phyloP scores from a whole-genome alignment of 2,888 invertebrate genomes.

The Nemotelus nigrinus region DNA sequence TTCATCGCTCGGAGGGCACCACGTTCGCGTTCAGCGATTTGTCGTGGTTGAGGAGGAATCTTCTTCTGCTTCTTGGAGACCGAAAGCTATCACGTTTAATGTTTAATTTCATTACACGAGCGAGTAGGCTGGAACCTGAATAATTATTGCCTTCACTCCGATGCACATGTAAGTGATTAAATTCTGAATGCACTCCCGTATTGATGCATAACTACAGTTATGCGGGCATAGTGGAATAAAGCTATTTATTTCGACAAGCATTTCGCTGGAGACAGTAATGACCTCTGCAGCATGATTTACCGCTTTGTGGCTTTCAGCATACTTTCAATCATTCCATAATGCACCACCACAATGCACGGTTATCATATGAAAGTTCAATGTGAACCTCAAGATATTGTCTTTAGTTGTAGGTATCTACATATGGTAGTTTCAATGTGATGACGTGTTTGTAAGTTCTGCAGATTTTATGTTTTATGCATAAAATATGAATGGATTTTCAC shows the following conservation, averaged over 20 bases:
- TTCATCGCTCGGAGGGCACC: background rate
- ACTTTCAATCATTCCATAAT: background rate
- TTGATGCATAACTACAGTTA: background rate
- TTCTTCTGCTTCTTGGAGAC: background rate
- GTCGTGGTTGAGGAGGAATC: conserved; percentile 15
- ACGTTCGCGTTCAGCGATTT: conserved; percentile 23
- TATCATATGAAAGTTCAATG: no score
- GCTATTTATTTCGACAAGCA: background rate
- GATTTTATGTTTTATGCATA: no score
- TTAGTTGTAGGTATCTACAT: no score
- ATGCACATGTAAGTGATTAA: conserved; percentile 9
- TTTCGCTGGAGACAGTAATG: background rate
- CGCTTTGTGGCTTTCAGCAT: background rate
- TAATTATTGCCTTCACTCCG: conserved; percentile 2
- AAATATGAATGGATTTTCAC: no score
- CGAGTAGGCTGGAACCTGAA: conserved; percentile 17
- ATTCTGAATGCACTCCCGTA: background rate
- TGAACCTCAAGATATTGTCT: no score
- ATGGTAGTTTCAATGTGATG: no score
- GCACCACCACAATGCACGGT: no score
- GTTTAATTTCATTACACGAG: conserved; percentile 30
- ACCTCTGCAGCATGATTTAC: background rate
- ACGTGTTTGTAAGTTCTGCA: no score
- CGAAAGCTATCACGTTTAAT: conserved; percentile 34
- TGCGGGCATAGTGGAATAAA: background rate